phyloP scores from a whole-genome alignment of 2,113 vertebrate genomes.

The Nannospalax galili region DNA sequence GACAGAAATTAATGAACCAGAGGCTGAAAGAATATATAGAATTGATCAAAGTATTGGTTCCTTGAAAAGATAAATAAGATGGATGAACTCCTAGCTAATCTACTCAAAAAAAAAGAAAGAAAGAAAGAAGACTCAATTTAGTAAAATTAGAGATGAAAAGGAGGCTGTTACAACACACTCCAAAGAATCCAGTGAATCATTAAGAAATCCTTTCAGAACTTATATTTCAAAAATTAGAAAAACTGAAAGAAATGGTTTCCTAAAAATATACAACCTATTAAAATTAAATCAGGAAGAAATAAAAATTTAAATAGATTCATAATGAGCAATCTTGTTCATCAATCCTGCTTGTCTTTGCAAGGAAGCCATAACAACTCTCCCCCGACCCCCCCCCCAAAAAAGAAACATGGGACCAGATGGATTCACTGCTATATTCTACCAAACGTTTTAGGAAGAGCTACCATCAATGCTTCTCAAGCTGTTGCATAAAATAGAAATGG shows the following conservation, averaged over 20 bases:
- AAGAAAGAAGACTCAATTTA: not conserved
- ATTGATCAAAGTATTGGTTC: not conserved
- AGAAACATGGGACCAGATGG: not conserved
- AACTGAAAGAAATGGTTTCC: not conserved
- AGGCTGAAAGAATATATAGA: not conserved
- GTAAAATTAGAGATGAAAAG: too few species aligned
- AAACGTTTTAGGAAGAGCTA: not conserved
- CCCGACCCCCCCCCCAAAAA: accelerated
- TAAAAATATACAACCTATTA: not conserved
- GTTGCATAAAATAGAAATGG: not conserved
- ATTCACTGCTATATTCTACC: not conserved
- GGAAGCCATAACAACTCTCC: not conserved
- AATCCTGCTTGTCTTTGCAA: too few species aligned
- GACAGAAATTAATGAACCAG: not conserved
- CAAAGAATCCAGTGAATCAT: not conserved
- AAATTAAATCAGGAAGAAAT: not conserved
- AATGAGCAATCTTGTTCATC: not conserved
- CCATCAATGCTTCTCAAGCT: not conserved
- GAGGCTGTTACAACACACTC: not conserved
- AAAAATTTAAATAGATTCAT: not conserved
- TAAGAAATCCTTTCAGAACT: not conserved
- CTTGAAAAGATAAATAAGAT: not conserved
- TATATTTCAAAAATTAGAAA: not conserved
- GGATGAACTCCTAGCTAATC: not conserved
- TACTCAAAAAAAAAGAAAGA: not conserved